Conservation (phyloP, 2,888 invertebrate genomes). For the Yponomeuta sedellus region DNA sequence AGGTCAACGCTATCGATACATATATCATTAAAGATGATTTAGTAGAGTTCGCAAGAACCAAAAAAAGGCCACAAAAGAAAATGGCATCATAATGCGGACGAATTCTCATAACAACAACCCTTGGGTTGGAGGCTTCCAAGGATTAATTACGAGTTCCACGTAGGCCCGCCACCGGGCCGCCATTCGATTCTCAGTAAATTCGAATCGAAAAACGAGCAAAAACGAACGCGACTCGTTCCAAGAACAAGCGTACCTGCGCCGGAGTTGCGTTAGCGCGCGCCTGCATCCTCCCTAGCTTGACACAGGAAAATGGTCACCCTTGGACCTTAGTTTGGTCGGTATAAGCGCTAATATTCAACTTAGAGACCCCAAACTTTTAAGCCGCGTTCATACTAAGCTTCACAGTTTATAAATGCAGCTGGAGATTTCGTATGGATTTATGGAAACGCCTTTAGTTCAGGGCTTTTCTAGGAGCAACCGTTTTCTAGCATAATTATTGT, state of each 20-base stretch:
- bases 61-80: slow-evolving; percentile 36
- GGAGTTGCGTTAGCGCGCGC: slow-evolving; percentile 27
- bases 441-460: no score
- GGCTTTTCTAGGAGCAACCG: no score
- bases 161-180: slow-evolving; percentile 72
- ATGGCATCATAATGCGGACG: slow-evolving; percentile 56
- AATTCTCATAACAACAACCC: slow-evolving; percentile 73
- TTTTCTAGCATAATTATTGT: no score
- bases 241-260: slow-evolving; percentile 73
- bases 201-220: slow-evolving; percentile 75
- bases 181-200: slow-evolving; percentile 72
- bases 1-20: not conserved
- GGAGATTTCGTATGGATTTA: no score
- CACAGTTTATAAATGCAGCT: no score
- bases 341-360: not conserved
- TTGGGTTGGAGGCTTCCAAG: slow-evolving; percentile 71
- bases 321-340: not conserved
- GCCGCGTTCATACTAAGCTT: not conserved
- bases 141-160: slow-evolving; percentile 76
- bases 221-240: slow-evolving; percentile 63
- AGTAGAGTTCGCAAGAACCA: not conserved
- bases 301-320: not conserved
- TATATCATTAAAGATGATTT: not conserved
- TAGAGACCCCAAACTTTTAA: not conserved
- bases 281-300: slow-evolving; percentile 25